A percentile compares a stretch with the other conserved stretches of the same genome.
Conservation (phyloP, 1,140 invertebrate species). For the Sycobia sp. region DNA sequence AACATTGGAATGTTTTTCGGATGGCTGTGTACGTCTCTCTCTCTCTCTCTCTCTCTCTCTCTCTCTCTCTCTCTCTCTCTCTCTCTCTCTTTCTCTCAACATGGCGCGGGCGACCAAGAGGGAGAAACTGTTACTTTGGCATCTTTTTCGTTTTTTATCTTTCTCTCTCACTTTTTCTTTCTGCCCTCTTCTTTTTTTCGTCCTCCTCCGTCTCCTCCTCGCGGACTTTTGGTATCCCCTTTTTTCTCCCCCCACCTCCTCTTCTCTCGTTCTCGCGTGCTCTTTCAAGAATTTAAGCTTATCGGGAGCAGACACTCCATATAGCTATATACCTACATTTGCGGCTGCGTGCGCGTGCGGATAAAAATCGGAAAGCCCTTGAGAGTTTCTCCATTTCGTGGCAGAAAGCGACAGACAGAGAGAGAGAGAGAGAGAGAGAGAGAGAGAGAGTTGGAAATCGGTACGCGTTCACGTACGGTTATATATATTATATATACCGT, state of each 20-base stretch:
- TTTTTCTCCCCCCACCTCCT: not conserved
- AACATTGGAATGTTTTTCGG: constrained; percentile 34
- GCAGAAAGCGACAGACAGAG: too few relatives aligned
- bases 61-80: constrained; percentile 4
- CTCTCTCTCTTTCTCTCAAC: not conserved
- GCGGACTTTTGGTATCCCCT: not conserved
- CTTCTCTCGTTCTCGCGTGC: not conserved
- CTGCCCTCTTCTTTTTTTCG: not conserved
- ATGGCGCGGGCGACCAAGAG: too few relatives aligned
- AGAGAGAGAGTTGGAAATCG: too few relatives aligned
- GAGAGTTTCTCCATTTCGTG: too few relatives aligned
- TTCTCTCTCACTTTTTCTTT: constrained; percentile 25
- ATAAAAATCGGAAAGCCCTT: not conserved
- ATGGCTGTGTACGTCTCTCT: not conserved
- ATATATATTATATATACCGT: too few relatives aligned
- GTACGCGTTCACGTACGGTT: not conserved
- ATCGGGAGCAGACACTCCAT: constrained; percentile 2
- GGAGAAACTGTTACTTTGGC: constrained; percentile 32
- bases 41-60: not conserved
- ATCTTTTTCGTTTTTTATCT: constrained; percentile 15
- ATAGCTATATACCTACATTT: too few relatives aligned
- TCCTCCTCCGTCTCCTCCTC: too few relatives aligned
- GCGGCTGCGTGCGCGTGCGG: too few relatives aligned
- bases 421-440: too few relatives aligned
- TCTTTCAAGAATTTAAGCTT: constrained; percentile 16